Percentiles rank a stretch among this genome's conserved stretches.
These are phyloP conservation scores for Polia nebulosa DNA, from an alignment of 2,888 invertebrate species.

Conservation along the genomic window DNA sequence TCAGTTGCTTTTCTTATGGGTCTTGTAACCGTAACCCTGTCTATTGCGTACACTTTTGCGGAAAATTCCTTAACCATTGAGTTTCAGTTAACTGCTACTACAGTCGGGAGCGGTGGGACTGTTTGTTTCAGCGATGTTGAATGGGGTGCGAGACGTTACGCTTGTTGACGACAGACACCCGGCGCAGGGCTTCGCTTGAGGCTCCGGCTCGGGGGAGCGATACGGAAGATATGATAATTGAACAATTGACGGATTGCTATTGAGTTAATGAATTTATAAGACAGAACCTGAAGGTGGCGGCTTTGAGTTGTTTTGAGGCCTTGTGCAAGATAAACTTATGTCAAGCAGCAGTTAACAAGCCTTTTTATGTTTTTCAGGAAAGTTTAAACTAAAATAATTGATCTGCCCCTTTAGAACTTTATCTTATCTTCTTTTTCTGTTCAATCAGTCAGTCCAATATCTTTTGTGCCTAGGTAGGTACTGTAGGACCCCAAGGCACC, in stretches of 20 bases:
- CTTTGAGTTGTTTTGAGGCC: not conserved
- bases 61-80: constrained; percentile 10
- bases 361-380: not conserved
- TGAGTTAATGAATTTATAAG: not conserved
- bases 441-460: not conserved
- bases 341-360: not conserved
- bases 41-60: not conserved
- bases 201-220: not conserved
- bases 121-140: constrained; percentile 25
- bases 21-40: not conserved
- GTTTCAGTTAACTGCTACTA: constrained; percentile 36
- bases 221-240: constrained; percentile 1
- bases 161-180: constrained; percentile 1
- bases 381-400: too few species aligned
- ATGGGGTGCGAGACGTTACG: constrained; percentile 38
- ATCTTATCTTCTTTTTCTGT: not conserved
- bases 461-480: too few species aligned
- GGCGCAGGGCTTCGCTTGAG: not conserved
- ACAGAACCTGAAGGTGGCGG: not conserved
- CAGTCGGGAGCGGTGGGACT: constrained; percentile 10
- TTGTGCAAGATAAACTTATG: not conserved
- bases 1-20: not conserved
- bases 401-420: too few species aligned
- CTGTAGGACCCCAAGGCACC: too few species aligned
- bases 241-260: not conserved